Evolutionary conservation across 2,113 vertebrate species (phyloP), one percentile per base, ranked within the genome.

Genomic region (Axis porcinus): DNA sequence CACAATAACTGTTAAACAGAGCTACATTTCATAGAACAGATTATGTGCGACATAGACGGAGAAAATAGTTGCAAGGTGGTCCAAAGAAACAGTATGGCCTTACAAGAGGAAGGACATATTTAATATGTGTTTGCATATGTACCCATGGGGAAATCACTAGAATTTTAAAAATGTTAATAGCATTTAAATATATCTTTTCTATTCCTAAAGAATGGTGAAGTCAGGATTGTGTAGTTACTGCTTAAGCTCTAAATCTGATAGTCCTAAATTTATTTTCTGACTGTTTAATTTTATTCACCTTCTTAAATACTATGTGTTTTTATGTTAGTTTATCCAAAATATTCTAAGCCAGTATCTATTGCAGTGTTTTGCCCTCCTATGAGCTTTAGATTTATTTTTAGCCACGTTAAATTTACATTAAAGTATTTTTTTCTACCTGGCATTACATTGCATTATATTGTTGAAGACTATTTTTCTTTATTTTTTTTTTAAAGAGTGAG

Each of bases 1-100:
- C n/a, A 85, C 6, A 97, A 87, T 81, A 96, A 94, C 21, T 81
- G 43, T 7, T 95, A 88, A 92, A n/a, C n/a, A n/a, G 40, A 92
- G 47, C 89, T 96, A 76, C 95, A 89, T 97, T 98, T 97, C 52
- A 28, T 94, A 94, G 89, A 98, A 97, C 67, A 97, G 94, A 92
- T 97, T 91, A 97, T 40, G 23, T 30, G 87, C 30, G 52, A 86
- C 64, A 12, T 58, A 91, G 86, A 13, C 45, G 45, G 33, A 92
- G 67, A 91, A 97, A 95, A 89, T 43, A 89, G 33, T 96, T 89
- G 16, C 47, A 91, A n/a, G n/a, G 43, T 82, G 78, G 19, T 74
- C 45, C 60, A 91, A 60, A 84, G 62, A 96, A 90, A 88, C 5
- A 58, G 33, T 83, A 78, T 88, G 62, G 60, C 52, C 15, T 19